Base-by-base conservation (phyloP, 2,797 vertebrate genomes). In the Borostomias antarcticus region DNA sequence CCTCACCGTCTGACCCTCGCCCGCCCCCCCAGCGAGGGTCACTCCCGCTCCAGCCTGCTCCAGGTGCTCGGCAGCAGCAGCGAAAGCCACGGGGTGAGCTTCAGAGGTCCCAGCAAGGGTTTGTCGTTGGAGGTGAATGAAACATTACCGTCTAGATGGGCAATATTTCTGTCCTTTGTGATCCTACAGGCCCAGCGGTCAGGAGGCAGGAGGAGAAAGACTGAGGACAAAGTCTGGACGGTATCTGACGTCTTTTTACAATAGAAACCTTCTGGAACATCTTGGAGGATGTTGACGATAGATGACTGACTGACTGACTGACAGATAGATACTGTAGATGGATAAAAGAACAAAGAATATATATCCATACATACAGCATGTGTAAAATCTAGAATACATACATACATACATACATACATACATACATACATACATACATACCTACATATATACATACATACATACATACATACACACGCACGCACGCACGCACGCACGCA, bases 151-250 rank as follows among this genome's bases (percentile, higher is more conserved):
- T 54, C 26, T 29, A 48, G 43, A n/a, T 30, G 2, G n/a, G n/a
- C 19, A 21, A 5, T 17, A 21, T 13, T 56, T 58, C 25, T 29
- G 1, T 23, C 17, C 11, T n/a, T 5, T 43, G 26, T 30, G n/a
- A 50, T 58, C 63, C 17, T 21, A 45, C 17, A 89, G 87, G 72
- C 83, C n/a, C 69, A 13, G 57, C 63, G 62, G 29, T 77, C 84
- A 33, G 83, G 68, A n/a, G 45, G 47, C 47, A 72, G 75, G 58
- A 76, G 58, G 33, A n/a, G n/a, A n/a, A 68, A 59, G 66, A 43
- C 78, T n/a, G 66, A 80, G 58, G 81, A 89, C 32, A 76, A 72
- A 63, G 77, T 88, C 15, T 88, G 87, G 88, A 90, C 75, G 58
- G 88, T 91, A 69, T 77, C 83, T 53, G n/a, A 66, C 9, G 10